Conservation (phyloP, 2,888 invertebrate genomes). For the Tenthredo mesomela region DNA sequence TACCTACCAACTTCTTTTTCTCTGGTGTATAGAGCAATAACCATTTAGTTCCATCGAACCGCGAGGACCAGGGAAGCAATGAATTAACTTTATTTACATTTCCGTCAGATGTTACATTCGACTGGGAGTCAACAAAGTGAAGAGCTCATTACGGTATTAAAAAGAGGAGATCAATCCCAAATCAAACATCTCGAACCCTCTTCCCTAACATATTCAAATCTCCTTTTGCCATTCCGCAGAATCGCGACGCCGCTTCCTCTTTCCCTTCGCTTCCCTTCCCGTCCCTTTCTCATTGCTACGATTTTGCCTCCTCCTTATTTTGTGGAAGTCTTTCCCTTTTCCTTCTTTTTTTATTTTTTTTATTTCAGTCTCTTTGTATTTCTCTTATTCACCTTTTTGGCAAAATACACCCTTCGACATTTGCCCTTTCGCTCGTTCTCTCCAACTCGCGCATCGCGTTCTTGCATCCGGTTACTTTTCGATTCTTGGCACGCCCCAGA, state of each 20-base stretch:
- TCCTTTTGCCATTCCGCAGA: constrained; percentile 44
- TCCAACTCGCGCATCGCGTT: background rate
- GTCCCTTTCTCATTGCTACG: constrained; percentile 11
- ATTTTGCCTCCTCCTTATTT: constrained; percentile 8
- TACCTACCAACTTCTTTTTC: background rate
- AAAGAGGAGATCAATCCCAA: constrained; percentile 52
- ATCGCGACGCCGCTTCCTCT: constrained; percentile 42
- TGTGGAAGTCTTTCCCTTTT: background rate
- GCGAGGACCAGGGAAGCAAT: constrained; percentile 23
- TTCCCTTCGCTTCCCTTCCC: constrained; percentile 8
- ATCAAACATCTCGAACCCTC: constrained; percentile 50
- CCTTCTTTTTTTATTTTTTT: background rate
- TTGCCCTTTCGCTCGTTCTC: constrained; percentile 18
- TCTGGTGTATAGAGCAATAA: constrained; percentile 36
- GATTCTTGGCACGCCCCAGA: constrained; percentile 63
- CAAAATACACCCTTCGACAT: constrained; percentile 17
- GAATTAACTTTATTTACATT: constrained; percentile 53
- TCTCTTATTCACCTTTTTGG: background rate
- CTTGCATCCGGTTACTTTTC: constrained; percentile 51
- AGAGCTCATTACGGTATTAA: constrained; percentile 53
- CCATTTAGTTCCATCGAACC: constrained; percentile 48
- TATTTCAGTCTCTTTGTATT: background rate
- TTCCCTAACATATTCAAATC: constrained; percentile 54
- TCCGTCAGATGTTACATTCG: constrained; percentile 53
- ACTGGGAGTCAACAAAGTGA: constrained; percentile 46